A percentile compares a stretch with the other conserved stretches of the same genome.
These are phyloP conservation scores for Sinohyriopsis cumingii DNA, from an alignment of 2,888 invertebrate genomes.

Conservation along the genomic window DNA sequence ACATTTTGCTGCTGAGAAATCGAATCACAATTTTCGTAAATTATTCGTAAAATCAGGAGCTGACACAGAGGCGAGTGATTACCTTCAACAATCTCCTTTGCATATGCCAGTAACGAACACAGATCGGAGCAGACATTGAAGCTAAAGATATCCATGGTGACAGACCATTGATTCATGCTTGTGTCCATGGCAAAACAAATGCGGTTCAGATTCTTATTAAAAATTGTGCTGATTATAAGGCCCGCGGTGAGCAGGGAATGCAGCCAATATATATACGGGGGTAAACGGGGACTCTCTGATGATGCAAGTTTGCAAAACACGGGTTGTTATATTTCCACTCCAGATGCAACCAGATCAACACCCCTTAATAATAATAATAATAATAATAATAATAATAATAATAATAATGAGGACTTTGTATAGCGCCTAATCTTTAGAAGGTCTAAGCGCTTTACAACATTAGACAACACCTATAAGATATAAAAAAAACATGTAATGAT, in stretches of 20 bases:
- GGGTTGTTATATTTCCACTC: neutral
- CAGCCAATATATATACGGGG: slow-evolving; percentile 14
- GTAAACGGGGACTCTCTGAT: slow-evolving; percentile 13
- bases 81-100: no score
- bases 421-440: no score
- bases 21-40: neutral
- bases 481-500: no score
- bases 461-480: no score
- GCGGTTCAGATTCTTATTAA: slow-evolving; percentile 8
- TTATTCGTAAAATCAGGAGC: slow-evolving; percentile 11
- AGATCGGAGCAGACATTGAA: no score
- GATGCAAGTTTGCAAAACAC: slow-evolving; percentile 3
- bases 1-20: slow-evolving; percentile 14
- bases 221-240: slow-evolving; percentile 2
- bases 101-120: slow-evolving; percentile 18
- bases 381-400: no score
- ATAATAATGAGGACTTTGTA: no score
- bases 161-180: slow-evolving; percentile 15
- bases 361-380: no score
- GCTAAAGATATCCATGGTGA: slow-evolving; percentile 6
- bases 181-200: slow-evolving; percentile 12
- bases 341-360: neutral
- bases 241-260: slow-evolving; percentile 13
- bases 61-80: slow-evolving; percentile 7
- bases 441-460: no score